A percentile compares a stretch with the other conserved stretches of the same genome.
phyloP scores from a whole-genome alignment of 2,797 vertebrate genomes.

The Parotocinclus haroldoi region DNA sequence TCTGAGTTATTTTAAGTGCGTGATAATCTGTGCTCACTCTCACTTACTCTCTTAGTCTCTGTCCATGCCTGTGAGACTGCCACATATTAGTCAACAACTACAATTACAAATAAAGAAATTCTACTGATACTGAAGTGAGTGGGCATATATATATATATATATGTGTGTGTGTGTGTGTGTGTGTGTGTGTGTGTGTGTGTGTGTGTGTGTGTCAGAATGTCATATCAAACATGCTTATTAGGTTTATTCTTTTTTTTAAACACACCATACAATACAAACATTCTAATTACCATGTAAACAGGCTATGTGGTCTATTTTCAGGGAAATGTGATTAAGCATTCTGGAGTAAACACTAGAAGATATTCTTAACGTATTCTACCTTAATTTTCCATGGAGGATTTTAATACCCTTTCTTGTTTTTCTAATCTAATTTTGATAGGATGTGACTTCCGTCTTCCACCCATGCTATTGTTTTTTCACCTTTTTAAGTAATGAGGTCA shows the following conservation, averaged over 20 bases:
- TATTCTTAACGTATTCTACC: conserved; percentile 49
- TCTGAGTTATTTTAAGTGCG: conserved; percentile 95
- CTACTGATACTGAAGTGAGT: conserved; percentile 4
- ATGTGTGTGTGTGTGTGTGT: too few species aligned
- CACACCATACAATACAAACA: too few species aligned
- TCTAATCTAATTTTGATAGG: conserved; percentile 76
- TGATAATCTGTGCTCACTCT: conserved; percentile 81
- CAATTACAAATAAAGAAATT: conserved; percentile 27
- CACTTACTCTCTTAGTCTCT: conserved; percentile 25
- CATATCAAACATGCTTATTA: too few species aligned
- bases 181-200: too few species aligned
- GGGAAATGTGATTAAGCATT: too few species aligned
- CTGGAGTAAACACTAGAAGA: too few species aligned
- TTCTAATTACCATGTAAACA: too few species aligned
- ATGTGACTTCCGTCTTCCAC: conserved; percentile 71
- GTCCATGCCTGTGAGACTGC: conserved; percentile 53
- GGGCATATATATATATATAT: too few species aligned
- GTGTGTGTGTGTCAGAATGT: too few species aligned
- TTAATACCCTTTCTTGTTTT: conserved; percentile 61
- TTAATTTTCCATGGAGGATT: conserved; percentile 54
- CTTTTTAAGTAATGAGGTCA: conserved; percentile 68
- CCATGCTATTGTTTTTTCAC: conserved; percentile 69
- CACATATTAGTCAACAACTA: conserved; percentile 58
- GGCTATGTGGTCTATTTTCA: too few species aligned
- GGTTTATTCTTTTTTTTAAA: too few species aligned